Evolutionary conservation across 1,140 invertebrate genomes (phyloP).

Genomic region (Elymnias hypermnestra): DNA sequence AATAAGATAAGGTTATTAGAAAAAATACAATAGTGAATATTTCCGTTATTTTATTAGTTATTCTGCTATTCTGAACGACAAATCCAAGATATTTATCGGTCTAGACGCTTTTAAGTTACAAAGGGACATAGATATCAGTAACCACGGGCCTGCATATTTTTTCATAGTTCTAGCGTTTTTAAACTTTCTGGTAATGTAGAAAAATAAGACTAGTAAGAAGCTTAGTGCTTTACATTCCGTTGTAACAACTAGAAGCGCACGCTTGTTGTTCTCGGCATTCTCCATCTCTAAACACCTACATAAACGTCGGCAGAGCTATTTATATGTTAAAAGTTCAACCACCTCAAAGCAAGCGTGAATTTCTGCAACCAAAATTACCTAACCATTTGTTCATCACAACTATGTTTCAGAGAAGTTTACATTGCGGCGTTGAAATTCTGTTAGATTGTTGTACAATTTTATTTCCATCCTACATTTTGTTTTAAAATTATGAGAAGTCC

Average conservation of each 20-base stretch:
- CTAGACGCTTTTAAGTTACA: no score
- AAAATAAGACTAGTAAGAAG: no score
- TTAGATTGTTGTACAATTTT: neutral
- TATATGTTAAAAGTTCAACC: conserved; percentile 52
- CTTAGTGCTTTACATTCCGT: conserved; percentile 18
- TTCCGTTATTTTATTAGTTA: no score
- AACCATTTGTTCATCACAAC: neutral
- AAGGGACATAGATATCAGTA: no score
- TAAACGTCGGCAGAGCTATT: conserved; percentile 52
- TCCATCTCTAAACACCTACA: conserved; percentile 21
- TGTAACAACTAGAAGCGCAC: conserved; percentile 5
- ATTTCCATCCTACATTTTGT: neutral
- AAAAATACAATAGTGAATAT: no score
- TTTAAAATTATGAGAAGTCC: conserved; percentile 16
- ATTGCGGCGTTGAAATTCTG: neutral
- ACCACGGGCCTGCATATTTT: no score
- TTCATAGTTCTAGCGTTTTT: neutral
- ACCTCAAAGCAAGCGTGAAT: conserved; percentile 40
- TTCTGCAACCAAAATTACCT: conserved; percentile 37
- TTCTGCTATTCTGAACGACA: no score
- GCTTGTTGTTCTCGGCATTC: conserved; percentile 18
- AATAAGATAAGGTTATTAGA: no score
- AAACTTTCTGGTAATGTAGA: no score
- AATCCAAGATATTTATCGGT: no score
- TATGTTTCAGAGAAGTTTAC: neutral